phyloP scores from a whole-genome alignment of 2,113 vertebrate genomes.

The Rhinoptilus africanus region DNA sequence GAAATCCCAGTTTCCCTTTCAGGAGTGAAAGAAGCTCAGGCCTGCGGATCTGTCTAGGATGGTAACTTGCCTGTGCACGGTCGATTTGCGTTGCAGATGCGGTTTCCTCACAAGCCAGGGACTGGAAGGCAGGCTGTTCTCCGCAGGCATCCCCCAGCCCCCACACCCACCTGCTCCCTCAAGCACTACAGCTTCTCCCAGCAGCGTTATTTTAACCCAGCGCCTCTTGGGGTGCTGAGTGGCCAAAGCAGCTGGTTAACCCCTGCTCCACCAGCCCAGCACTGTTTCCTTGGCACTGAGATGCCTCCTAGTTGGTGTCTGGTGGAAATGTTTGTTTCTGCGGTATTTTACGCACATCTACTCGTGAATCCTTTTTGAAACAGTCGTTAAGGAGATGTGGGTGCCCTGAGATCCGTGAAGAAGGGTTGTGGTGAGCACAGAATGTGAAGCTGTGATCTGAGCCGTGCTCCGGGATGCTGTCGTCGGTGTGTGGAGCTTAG shows the following conservation, averaged over 20 bases:
- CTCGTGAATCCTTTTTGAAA: neutral
- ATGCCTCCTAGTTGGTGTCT: neutral
- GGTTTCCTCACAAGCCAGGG: neutral
- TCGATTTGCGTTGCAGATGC: neutral
- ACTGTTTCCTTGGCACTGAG: fast-evolving
- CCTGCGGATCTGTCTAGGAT: neutral
- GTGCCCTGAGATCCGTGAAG: neutral
- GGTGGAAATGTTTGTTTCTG: neutral
- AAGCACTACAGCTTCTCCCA: neutral
- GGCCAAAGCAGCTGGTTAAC: neutral
- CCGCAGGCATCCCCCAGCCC: neutral
- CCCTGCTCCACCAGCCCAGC: neutral
- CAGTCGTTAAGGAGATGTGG: neutral
- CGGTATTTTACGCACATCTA: neutral
- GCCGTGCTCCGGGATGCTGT: neutral
- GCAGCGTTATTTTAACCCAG: neutral
- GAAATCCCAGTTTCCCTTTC: neutral
- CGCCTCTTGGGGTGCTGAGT: neutral
- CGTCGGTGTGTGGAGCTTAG: fast-evolving
- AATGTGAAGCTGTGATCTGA: neutral
- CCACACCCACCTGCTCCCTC: neutral
- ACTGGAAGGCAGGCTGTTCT: neutral
- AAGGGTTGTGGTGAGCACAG: neutral
- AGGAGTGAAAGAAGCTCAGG: neutral
- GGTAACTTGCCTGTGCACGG: neutral